phyloP scores from a whole-genome alignment of 1,140 invertebrate genomes.

The Apocrypta bakeri region DNA sequence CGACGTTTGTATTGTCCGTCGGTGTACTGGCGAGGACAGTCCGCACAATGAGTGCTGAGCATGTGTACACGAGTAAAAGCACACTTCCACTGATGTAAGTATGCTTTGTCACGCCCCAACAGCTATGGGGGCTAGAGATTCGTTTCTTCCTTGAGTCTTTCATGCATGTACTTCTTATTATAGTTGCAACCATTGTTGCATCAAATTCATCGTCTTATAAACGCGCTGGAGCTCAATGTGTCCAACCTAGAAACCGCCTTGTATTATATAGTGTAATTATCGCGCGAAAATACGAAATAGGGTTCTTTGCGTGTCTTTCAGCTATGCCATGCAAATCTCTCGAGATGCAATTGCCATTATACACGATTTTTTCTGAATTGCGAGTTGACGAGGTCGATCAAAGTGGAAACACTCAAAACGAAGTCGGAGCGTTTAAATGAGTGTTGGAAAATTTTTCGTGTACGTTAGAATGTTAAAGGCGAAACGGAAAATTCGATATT shows the following conservation, averaged over 20 bases:
- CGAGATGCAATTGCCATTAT: not conserved
- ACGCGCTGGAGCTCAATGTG: slow-evolving; percentile 57
- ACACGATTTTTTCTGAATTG: too few species aligned
- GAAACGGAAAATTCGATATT: too few species aligned
- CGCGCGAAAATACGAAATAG: not conserved
- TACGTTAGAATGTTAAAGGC: too few species aligned
- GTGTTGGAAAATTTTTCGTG: too few species aligned
- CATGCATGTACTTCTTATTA: not conserved
- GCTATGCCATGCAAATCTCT: not conserved
- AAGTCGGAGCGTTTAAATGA: too few species aligned
- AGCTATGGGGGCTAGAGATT: slow-evolving; percentile 65
- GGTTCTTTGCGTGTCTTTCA: not conserved
- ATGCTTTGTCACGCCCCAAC: slow-evolving; percentile 66
- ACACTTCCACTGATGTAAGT: too few species aligned
- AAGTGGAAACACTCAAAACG: too few species aligned
- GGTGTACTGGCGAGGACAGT: too few species aligned
- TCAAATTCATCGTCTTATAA: slow-evolving; percentile 47
- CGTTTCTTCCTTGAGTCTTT: slow-evolving; percentile 26
- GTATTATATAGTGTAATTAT: slow-evolving; percentile 54
- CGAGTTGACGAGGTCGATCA: too few species aligned
- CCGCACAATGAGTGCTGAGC: slow-evolving; percentile 7
- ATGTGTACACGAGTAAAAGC: too few species aligned
- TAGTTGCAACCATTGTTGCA: slow-evolving; percentile 32
- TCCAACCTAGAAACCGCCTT: slow-evolving; percentile 72
- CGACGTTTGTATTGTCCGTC: too few species aligned